Conservation (phyloP, 2,797 vertebrate species). For the Orestias chungarensis region DNA sequence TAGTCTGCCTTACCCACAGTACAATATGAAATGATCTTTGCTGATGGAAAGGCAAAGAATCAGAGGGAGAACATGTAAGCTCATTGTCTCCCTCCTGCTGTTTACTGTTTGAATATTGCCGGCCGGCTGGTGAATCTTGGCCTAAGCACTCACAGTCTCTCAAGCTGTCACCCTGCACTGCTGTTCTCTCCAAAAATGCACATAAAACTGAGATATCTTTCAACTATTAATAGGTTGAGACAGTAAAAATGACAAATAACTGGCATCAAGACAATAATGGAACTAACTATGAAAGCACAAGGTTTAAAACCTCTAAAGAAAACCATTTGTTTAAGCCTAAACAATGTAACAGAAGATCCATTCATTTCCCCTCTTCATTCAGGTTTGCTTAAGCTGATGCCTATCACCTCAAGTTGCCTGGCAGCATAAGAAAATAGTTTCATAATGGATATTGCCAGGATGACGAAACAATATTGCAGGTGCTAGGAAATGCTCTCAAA, state of each 20-base stretch:
- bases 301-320: too few species aligned
- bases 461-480: too few species aligned
- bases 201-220: neutral
- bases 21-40: neutral
- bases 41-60: neutral
- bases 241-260: too few species aligned
- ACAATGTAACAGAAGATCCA: too few species aligned
- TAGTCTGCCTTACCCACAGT: neutral
- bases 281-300: too few species aligned
- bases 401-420: too few species aligned
- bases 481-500: too few species aligned
- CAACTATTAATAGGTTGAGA: neutral
- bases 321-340: neutral
- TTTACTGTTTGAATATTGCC: constrained; percentile 3
- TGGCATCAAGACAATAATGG: too few species aligned
- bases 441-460: too few species aligned
- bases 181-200: neutral
- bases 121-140: neutral
- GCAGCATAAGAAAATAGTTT: too few species aligned
- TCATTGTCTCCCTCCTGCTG: constrained; percentile 2
- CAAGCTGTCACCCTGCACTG: neutral
- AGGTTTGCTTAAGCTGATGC: too few species aligned
- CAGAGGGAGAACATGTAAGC: neutral
- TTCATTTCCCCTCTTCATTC: too few species aligned
- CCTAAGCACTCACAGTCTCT: neutral